Percentiles rank a stretch among this genome's conserved stretches.
phyloP scores from a whole-genome alignment of 92 coral and sea anemone genomes.

The Phenganax stokvisi region DNA sequence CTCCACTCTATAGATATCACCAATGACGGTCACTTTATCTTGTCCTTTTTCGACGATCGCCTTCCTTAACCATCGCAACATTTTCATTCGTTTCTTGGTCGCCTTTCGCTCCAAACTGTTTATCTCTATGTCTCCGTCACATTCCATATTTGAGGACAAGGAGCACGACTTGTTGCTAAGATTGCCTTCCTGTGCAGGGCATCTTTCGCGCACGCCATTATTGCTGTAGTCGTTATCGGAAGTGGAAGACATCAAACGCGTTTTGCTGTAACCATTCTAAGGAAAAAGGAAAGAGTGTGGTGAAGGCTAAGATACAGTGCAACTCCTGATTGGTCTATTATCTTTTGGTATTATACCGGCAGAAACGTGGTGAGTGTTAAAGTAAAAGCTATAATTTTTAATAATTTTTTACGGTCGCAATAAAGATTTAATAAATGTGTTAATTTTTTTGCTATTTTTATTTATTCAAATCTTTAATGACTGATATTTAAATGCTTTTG shows the following conservation, averaged over 20 bases:
- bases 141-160: too few species aligned
- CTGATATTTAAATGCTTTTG: too few species aligned
- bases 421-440: too few species aligned
- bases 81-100: constrained; percentile 62
- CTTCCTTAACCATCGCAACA: constrained; percentile 80
- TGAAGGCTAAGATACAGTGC: neutral
- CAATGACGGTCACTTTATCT: constrained; percentile 81
- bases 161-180: neutral
- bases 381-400: too few species aligned
- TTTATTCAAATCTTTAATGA: too few species aligned
- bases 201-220: constrained; percentile 61
- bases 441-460: too few species aligned
- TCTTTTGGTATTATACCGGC: too few species aligned
- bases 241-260: neutral
- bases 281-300: neutral
- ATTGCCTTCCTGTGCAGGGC: constrained; percentile 1
- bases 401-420: too few species aligned
- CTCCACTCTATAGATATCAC: constrained; percentile 63
- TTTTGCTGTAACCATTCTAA: neutral
- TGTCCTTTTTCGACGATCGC: constrained; percentile 65
- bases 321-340: too few species aligned
- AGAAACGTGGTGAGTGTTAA: too few species aligned
- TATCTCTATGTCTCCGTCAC: too few species aligned
- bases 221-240: constrained; percentile 51
- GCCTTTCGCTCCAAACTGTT: constrained; percentile 51